phyloP scores from a whole-genome alignment of 2,888 invertebrate genomes.

The Cecidostiba fungosa region DNA sequence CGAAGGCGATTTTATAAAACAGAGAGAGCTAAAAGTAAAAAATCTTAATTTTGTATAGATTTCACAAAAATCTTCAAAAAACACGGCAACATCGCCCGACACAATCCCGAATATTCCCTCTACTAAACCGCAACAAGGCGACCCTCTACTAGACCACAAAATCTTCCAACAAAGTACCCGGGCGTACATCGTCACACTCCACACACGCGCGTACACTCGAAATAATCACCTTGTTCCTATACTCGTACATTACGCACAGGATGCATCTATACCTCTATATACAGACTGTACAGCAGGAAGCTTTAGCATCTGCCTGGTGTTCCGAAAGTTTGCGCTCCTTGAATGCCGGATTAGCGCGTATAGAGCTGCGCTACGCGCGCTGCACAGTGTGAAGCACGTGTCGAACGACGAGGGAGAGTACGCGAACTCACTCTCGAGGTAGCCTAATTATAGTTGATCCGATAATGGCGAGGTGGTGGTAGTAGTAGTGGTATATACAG shows the following conservation, averaged over 20 bases:
- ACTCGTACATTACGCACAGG: background rate
- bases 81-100: too few relatives aligned
- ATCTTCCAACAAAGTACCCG: slow-evolving; percentile 1
- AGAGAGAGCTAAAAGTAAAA: too few relatives aligned
- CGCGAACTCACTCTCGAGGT: slow-evolving; percentile 13
- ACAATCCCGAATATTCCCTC: background rate
- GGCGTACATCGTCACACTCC: background rate
- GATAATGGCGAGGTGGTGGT: slow-evolving; percentile 58
- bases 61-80: background rate
- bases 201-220: background rate
- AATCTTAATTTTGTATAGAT: too few relatives aligned
- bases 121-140: background rate
- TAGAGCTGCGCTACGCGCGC: background rate
- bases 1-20: too few relatives aligned
- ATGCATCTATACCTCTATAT: background rate
- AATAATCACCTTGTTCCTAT: slow-evolving; percentile 13
- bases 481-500: background rate
- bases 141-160: background rate
- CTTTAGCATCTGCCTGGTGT: background rate
- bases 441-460: slow-evolving; percentile 64
- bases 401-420: slow-evolving; percentile 13
- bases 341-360: slow-evolving; percentile 51
- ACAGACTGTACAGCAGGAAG: background rate
- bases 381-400: slow-evolving; percentile 36
- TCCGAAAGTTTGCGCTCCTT: slow-evolving; percentile 35